These are phyloP conservation scores for Aegypius monachus DNA, from an alignment of 2,113 vertebrate species.

Conservation along the genomic window DNA sequence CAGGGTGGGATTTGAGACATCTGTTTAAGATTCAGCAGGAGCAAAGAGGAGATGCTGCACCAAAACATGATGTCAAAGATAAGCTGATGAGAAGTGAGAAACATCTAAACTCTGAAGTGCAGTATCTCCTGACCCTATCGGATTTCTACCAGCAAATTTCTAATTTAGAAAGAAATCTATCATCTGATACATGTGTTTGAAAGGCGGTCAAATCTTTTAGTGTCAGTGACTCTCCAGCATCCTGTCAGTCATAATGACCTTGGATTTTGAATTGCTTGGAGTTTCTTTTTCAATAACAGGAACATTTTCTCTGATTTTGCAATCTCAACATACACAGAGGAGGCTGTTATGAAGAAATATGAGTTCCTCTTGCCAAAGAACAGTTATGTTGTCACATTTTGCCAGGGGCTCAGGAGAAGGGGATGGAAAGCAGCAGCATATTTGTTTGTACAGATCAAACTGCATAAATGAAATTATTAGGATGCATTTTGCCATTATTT, in stretches of 20 bases:
- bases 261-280: background rate
- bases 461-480: background rate
- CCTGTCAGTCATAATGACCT: constrained; percentile 15
- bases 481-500: background rate
- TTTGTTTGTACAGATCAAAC: background rate
- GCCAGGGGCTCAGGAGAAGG: background rate
- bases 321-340: background rate
- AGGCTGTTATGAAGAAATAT: background rate
- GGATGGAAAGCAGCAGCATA: background rate
- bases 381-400: background rate
- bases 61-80: background rate
- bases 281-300: background rate
- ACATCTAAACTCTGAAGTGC: background rate
- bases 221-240: background rate
- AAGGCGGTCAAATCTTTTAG: background rate
- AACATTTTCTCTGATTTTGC: background rate
- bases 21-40: background rate
- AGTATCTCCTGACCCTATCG: background rate
- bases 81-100: background rate
- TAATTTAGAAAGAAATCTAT: background rate
- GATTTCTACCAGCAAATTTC: background rate
- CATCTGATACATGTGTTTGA: background rate
- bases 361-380: background rate
- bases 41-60: background rate
- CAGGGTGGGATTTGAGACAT: background rate